Evolutionary conservation across 2,113 vertebrate species (phyloP), one percentile per base, ranked within the genome.

Genomic region (Murina feae): DNA sequence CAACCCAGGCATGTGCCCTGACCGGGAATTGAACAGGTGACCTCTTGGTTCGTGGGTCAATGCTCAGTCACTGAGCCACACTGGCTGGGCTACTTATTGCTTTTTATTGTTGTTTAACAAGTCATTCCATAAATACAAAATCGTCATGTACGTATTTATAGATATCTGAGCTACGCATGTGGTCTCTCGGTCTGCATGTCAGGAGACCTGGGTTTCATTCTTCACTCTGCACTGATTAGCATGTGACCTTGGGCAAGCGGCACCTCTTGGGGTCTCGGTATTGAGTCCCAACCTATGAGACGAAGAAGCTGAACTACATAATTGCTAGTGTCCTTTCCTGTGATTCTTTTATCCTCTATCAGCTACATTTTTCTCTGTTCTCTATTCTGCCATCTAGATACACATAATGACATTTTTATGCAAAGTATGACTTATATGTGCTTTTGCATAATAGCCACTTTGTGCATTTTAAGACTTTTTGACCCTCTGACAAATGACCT

Each of bases 71-170:
- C 58, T 60, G 58, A 60, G 58, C 58, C 28, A 60, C 25, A 60
- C 58, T 60, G 58, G 58, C 58, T 4, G 4, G 23, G 55, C 23
- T 60, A 28, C 58, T 28, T 60, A 60, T 58, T 37, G 44, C 81
- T 89, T 82, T 87, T 90, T 66, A 68, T 74, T 91, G 32, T 94
- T 79, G 72, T 76, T 69, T 88, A 79, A 60, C 49, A 74, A 84
- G 28, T 58, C 6, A 5, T 86, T 93, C 51, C n/a, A 17, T 82
- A n/a, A 28, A 30, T 44, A 55, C 39, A 90, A 80, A 65, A 78
- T 83, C 10, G 2, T 60, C 80, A 37, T 8, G 14, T 65, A 47
- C 42, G 14, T 87, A 51, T 89, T 80, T 86, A 39, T 23, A 76
- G 49, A 35, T 51, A 55, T 25, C 11, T 35, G 82, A 85, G 91